A percentile compares a stretch with the other conserved stretches of the same genome.
Evolutionary conservation across 2,113 vertebrate species (phyloP).

Genomic region (Glareola pratincola): DNA sequence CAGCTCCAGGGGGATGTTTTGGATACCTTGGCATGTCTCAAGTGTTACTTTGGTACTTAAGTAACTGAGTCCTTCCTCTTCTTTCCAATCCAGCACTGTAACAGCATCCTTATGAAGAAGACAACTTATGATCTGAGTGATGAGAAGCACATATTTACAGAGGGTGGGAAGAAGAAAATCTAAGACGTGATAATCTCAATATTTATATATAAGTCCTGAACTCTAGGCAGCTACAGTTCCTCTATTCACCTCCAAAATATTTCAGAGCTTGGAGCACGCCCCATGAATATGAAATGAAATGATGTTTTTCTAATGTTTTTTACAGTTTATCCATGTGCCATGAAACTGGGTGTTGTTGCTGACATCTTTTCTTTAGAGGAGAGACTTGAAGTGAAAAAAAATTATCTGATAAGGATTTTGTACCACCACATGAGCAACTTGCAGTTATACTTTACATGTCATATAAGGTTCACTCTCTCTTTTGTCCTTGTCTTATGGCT

Average conservation of each 20-base stretch:
- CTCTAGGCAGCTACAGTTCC: neutral
- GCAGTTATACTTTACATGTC: neutral
- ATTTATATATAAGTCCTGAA: neutral
- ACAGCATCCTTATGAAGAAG: neutral
- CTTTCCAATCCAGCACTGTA: neutral
- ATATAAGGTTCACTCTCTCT: neutral
- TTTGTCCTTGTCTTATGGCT: neutral
- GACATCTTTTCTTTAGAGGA: neutral
- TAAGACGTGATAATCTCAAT: neutral
- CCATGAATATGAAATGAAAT: neutral
- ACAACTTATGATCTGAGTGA: neutral
- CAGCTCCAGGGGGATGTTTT: neutral
- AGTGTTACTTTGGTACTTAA: neutral
- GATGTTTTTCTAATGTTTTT: neutral
- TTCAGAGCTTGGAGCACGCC: neutral
- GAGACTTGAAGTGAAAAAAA: neutral
- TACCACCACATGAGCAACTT: accelerated
- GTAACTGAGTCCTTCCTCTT: neutral
- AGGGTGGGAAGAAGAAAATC: neutral
- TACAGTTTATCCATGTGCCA: neutral
- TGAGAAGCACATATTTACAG: neutral
- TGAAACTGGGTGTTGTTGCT: neutral
- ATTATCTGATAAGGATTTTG: neutral
- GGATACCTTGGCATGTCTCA: neutral
- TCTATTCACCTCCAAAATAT: neutral